Base-by-base conservation (phyloP, 2,888 invertebrate species). In the Synergus itoensis region DNA sequence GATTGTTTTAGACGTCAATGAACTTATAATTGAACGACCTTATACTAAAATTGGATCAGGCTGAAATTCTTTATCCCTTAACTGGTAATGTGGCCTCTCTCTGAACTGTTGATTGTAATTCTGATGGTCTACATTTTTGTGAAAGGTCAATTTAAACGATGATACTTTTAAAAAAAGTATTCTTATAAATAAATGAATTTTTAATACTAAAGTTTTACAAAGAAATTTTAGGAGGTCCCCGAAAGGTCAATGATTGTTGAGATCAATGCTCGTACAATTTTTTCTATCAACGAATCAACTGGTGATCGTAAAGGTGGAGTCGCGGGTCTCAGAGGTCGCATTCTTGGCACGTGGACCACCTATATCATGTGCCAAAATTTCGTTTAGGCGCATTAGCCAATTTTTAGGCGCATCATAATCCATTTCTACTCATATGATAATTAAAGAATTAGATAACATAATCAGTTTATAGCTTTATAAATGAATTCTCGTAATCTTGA, bases 291-390 rank as follows among this genome's bases (percentile, higher is more conserved):
- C n/a, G 79, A 79, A 73, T 79, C 77, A 73, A 77, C 57, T 57
- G 76, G 64, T 76, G 81, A 81, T 82, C 69, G 60, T 48, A 75
- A 78, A 82, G 78, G 83, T 81, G 77, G 79, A 77, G 81, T 84
- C 80, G 83, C 79, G 78, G 81, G 78, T 82, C 79, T 76, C 85
- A 84, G 85, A 85, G 85, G 86, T 86, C 86, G 79, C 80, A 88
- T 89, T 88, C 87, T 88, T 90, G 90, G 89, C 90, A 87, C 84
- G 80, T 62, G 75, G 77, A 73, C 77, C 79, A 80, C 76, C 73
- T n/a, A 65, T 73, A 65, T 73, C 76, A 48, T 77, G 79, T 84
- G 85, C 86, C 85, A 86, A 85, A 82, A 81, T 82, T 86, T 81
- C 81, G 82, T 45, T 48, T 64, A 48, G 36, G 16, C 45, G 64